Base-by-base conservation (phyloP, 1,140 invertebrate genomes). In the Drosophila nigromelanica region DNA sequence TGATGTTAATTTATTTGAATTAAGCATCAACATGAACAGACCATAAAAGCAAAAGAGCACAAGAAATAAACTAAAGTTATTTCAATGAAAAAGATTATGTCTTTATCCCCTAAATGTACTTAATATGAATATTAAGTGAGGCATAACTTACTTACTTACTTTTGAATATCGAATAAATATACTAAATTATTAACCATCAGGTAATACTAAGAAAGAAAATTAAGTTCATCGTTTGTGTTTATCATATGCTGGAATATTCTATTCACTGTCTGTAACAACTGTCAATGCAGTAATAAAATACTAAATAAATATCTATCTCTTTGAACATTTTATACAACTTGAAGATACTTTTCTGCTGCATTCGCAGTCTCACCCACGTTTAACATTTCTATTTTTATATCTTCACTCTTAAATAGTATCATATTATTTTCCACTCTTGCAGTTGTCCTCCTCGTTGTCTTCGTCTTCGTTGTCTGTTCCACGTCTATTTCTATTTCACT, bases 401-500 rank as follows among this genome's bases (percentile, higher is more conserved):
- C 21, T 56, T 8, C 21, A 30, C 66, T 56, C 71, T 50, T 10
- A 47, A 68, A 61, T 70, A 64, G 60, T 72, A 64, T 75, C 67
- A 52, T 59, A 63, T 75, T 75, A 71, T 75, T 63, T 71, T 64
- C 35, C 67, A 62, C 54, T 71, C 52, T 60, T 50, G 51, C 21
- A 47, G 60, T 63, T 24, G 50, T 40, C 8, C 33, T 58, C 52
- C 52, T 55, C 37, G 35, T 58, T 52, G 18, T 35, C 6, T 1
- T 2, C 30, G 30, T 33, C 30, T 6, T 33, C 30, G 47, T 52
- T 45, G 51, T 50, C 61, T 56, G 10, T 50, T 61, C 30, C 47
- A 37, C 35, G 35, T 69, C 71, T 62, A 55, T 70, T 73, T 67
- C 70, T 59, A 68, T 73, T 74, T 54, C 58, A 66, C 55, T 71